Evolutionary conservation across 2,113 vertebrate species (phyloP).

Genomic region (Ardeotis arabs): DNA sequence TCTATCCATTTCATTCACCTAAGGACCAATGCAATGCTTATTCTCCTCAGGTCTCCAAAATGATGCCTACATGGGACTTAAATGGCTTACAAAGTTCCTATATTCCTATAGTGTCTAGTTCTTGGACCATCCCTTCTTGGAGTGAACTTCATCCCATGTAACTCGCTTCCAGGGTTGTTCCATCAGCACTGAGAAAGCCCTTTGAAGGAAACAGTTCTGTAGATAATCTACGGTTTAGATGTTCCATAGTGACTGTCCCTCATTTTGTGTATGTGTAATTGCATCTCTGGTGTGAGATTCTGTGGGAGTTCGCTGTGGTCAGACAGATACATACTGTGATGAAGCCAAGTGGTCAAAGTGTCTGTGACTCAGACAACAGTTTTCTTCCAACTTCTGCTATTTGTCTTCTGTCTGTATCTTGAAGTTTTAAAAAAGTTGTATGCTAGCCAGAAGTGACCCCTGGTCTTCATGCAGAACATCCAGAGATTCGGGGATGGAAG

Average conservation of each 20-base stretch:
- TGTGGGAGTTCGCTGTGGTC: neutral
- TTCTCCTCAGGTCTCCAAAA: neutral
- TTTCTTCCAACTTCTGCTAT: neutral
- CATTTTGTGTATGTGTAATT: neutral
- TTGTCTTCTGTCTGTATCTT: neutral
- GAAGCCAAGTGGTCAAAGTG: neutral
- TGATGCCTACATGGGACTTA: neutral
- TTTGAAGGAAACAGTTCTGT: neutral
- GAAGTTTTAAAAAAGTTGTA: neutral
- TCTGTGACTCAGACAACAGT: neutral
- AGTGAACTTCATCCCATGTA: neutral
- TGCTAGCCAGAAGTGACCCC: neutral
- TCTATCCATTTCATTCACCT: neutral
- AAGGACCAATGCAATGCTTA: neutral
- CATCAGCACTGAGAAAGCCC: neutral
- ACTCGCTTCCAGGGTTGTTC: neutral
- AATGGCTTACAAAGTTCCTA: neutral
- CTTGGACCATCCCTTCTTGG: neutral
- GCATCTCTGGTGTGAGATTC: neutral
- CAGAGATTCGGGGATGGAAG: neutral
- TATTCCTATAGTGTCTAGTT: neutral
- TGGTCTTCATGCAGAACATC: neutral
- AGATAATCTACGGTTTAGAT: neutral
- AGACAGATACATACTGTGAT: neutral
- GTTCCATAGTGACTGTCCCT: neutral